A percentile compares a stretch with the other conserved stretches of the same genome.
phyloP scores from a whole-genome alignment of 2,113 vertebrate species.

The Tiliqua scincoides region DNA sequence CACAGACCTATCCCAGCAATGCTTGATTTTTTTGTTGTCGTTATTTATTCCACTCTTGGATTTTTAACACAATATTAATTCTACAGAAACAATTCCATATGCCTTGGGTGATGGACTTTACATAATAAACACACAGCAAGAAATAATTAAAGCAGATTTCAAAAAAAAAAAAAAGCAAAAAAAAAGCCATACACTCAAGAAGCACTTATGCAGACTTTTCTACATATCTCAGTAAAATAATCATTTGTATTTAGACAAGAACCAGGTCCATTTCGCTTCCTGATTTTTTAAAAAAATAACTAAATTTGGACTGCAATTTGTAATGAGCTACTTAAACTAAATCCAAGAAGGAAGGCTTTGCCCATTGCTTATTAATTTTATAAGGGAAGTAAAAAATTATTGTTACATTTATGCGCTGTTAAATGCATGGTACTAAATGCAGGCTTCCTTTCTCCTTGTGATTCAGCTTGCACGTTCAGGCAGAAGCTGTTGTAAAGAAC shows the following conservation, averaged over 20 bases:
- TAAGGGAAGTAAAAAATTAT: constrained; percentile 14
- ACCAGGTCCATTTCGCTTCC: neutral
- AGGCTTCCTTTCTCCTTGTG: constrained; percentile 23
- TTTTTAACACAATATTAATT: constrained; percentile 22
- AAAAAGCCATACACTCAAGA: neutral
- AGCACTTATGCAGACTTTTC: constrained; percentile 22
- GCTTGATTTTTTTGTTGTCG: neutral
- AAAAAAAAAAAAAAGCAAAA: no score
- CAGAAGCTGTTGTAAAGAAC: constrained; percentile 56
- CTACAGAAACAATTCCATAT: constrained; percentile 20
- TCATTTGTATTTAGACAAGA: constrained; percentile 14
- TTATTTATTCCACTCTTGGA: neutral
- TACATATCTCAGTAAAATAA: constrained; percentile 9
- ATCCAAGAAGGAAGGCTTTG: neutral
- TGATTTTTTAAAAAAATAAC: constrained; percentile 16
- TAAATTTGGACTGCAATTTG: neutral
- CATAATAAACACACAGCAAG: constrained; percentile 20
- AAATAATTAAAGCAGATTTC: constrained; percentile 28
- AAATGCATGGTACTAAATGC: constrained; percentile 17
- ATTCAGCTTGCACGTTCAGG: constrained; percentile 43
- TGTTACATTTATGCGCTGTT: accelerated
- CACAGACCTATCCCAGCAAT: neutral
- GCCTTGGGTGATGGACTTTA: constrained; percentile 28
- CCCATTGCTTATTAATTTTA: constrained; percentile 32
- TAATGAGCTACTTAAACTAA: constrained; percentile 9